Conservation (phyloP, 2,888 invertebrate genomes). For the Aleiodes testaceus region DNA sequence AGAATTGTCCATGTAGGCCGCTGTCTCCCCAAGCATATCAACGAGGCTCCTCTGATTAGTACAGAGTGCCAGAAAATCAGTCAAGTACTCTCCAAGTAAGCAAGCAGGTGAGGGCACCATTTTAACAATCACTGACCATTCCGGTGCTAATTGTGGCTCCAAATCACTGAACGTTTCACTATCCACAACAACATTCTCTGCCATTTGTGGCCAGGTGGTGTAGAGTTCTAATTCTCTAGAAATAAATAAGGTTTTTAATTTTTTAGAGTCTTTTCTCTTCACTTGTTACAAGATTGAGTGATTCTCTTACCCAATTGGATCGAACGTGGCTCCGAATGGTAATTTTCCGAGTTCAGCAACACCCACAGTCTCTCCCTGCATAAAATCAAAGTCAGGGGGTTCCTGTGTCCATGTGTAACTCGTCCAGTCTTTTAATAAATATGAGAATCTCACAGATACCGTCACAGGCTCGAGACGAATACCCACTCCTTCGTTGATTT, state of each 20-base stretch:
- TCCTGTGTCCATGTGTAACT: slow-evolving; percentile 79
- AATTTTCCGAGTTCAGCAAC: slow-evolving; percentile 76
- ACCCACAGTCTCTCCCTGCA: slow-evolving; percentile 76
- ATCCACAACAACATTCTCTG: slow-evolving; percentile 90
- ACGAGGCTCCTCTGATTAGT: slow-evolving; percentile 73
- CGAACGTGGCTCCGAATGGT: slow-evolving; percentile 89
- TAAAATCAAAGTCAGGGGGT: slow-evolving; percentile 75
- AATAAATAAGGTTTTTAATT: slow-evolving; percentile 9
- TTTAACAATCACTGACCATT: slow-evolving; percentile 83
- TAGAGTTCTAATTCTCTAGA: slow-evolving; percentile 82
- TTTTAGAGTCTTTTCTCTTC: background rate
- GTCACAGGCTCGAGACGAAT: slow-evolving; percentile 78
- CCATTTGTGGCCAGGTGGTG: slow-evolving; percentile 89
- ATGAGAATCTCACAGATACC: slow-evolving; percentile 85
- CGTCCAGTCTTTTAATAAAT: slow-evolving; percentile 78
- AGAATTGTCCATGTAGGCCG: slow-evolving; percentile 67
- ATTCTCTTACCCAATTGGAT: slow-evolving; percentile 79
- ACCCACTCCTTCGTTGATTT: slow-evolving; percentile 77
- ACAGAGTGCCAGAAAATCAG: slow-evolving; percentile 81
- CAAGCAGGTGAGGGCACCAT: slow-evolving; percentile 82
- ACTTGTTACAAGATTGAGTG: slow-evolving; percentile 12
- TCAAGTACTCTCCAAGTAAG: slow-evolving; percentile 84
- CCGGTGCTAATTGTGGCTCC: slow-evolving; percentile 86
- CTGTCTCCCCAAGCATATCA: slow-evolving; percentile 77
- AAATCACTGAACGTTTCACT: slow-evolving; percentile 91